Conservation (phyloP, 2,888 invertebrate genomes). For the Stramonita haemastoma region DNA sequence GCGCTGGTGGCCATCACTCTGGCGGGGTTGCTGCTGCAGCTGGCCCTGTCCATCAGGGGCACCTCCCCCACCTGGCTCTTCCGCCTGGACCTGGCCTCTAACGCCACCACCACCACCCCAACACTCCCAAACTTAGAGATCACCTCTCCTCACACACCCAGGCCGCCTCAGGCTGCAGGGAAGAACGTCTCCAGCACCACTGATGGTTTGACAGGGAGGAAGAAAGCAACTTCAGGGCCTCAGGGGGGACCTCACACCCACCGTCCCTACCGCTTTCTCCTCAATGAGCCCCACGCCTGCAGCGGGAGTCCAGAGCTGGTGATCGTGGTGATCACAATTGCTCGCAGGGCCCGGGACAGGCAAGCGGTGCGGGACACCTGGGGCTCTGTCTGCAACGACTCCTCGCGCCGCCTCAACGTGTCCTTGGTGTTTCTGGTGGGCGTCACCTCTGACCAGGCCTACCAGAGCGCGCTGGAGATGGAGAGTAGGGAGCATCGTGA, state of each 20-base stretch:
- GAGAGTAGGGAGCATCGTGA: constrained; percentile 70
- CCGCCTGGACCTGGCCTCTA: background rate
- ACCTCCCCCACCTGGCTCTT: background rate
- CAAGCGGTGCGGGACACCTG: constrained; percentile 71
- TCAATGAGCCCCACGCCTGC: constrained; percentile 51
- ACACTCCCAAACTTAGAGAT: background rate
- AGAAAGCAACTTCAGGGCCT: background rate
- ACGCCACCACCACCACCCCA: background rate
- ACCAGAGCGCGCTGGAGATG: constrained; percentile 54
- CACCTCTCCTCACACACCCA: background rate
- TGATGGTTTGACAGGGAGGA: background rate
- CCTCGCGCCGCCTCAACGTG: constrained; percentile 52
- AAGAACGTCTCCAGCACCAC: background rate
- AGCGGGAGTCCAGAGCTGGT: constrained; percentile 48
- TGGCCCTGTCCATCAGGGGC: background rate
- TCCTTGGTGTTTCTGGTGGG: constrained; percentile 72
- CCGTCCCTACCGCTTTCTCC: constrained; percentile 45
- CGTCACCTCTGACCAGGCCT: background rate
- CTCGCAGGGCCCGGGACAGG: constrained; percentile 61
- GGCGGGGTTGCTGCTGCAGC: constrained; percentile 12
- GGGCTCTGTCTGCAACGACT: constrained; percentile 53
- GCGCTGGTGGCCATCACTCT: background rate
- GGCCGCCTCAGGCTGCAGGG: background rate
- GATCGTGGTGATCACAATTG: constrained; percentile 66
- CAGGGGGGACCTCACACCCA: constrained; percentile 7